A percentile compares a stretch with the other conserved stretches of the same genome.
These are phyloP conservation scores for Gymnoscopelus braueri DNA, from an alignment of 2,797 vertebrate species.

Conservation along the genomic window DNA sequence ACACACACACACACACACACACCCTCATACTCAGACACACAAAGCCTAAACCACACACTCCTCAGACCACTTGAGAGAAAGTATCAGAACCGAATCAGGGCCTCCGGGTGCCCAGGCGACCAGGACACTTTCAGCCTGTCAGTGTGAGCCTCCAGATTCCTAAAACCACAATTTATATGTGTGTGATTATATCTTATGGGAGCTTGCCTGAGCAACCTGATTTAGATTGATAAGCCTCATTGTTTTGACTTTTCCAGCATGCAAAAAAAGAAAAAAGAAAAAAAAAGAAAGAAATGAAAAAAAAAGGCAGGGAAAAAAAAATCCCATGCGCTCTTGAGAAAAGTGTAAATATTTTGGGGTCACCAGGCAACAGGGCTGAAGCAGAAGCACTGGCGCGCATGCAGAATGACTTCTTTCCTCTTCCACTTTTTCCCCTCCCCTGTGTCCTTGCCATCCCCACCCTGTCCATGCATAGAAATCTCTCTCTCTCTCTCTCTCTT, in stretches of 20 bases:
- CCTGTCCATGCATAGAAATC: conserved; percentile 41
- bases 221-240: conserved; percentile 70
- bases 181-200: conserved; percentile 27
- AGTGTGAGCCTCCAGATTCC: conserved; percentile 52
- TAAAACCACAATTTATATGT: conserved; percentile 30
- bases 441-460: conserved; percentile 38
- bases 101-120: conserved; percentile 45
- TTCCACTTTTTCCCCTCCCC: conserved; percentile 62
- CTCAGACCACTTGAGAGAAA: conserved; percentile 19
- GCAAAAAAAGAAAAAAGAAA: conserved; percentile 37
- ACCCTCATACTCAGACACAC: background rate
- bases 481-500: conserved; percentile 9
- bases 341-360: conserved; percentile 82
- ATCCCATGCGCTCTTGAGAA: conserved; percentile 59
- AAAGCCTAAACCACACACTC: no score
- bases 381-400: conserved; percentile 64
- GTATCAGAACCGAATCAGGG: conserved; percentile 31
- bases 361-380: conserved; percentile 78
- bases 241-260: conserved; percentile 68
- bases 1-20: conserved; percentile 13
- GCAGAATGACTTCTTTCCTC: conserved; percentile 75
- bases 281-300: conserved; percentile 19
- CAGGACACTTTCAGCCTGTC: conserved; percentile 41
- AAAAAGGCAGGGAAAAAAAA: conserved; percentile 25
- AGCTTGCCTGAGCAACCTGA: conserved; percentile 30